Percentiles rank a stretch among this genome's conserved stretches.
These are phyloP conservation scores for Ellobium chinense DNA, from an alignment of 2,888 invertebrate genomes.

Conservation along the genomic window DNA sequence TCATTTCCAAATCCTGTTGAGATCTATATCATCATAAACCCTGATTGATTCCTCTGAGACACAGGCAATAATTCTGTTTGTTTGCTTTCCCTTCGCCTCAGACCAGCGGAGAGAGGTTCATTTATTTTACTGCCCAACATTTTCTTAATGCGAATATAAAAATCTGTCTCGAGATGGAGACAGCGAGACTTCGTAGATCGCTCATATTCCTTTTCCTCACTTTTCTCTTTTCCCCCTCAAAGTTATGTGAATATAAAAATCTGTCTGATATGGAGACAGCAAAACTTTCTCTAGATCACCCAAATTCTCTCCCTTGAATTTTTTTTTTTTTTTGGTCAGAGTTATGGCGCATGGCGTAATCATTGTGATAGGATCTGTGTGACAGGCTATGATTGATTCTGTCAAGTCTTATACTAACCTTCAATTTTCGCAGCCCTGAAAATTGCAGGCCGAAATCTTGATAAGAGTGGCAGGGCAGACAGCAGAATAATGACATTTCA, in stretches of 20 bases:
- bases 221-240: too few relatives aligned
- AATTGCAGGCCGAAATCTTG: constrained; percentile 31
- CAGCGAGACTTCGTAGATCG: not conserved
- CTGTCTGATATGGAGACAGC: not conserved
- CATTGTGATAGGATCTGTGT: constrained; percentile 12
- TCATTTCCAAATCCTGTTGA: too few relatives aligned
- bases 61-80: constrained; percentile 27
- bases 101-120: constrained; percentile 7
- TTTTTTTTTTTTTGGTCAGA: too few relatives aligned
- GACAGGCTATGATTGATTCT: constrained; percentile 34
- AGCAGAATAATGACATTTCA: constrained; percentile 31
- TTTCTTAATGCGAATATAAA: constrained; percentile 30
- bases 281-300: constrained; percentile 1
- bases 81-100: too few relatives aligned
- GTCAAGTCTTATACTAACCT: constrained; percentile 35
- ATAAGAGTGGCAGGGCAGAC: constrained; percentile 32
- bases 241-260: too few relatives aligned
- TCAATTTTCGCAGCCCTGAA: constrained; percentile 30
- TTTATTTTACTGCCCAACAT: constrained; percentile 17
- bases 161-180: not conserved
- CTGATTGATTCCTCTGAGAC: constrained; percentile 1
- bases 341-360: not conserved
- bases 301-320: not conserved
- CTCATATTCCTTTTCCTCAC: not conserved
- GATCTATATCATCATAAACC: too few relatives aligned